Evolutionary conservation across 1,140 invertebrate species (phyloP).

Genomic region (Penaeus vannamei): DNA sequence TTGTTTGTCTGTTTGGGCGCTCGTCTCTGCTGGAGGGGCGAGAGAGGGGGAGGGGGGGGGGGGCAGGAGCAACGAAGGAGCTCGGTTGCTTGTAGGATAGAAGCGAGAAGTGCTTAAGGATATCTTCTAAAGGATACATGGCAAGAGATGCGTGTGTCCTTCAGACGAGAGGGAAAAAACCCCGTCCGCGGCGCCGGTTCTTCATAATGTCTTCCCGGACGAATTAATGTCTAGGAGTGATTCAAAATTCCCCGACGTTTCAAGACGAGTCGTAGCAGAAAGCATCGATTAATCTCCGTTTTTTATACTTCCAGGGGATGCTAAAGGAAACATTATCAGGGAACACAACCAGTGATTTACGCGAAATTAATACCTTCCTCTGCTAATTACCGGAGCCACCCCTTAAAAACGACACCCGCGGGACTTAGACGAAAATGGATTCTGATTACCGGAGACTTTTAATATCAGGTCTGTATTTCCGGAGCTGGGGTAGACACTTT

Average conservation of each 20-base stretch:
- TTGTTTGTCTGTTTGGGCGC: no score
- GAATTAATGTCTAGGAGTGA: constrained; percentile 22
- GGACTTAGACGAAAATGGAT: constrained; percentile 54
- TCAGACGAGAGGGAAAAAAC: no score
- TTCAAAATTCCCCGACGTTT: constrained; percentile 42
- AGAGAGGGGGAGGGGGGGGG: no score
- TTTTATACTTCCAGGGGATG: constrained; percentile 52
- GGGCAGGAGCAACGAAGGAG: no score
- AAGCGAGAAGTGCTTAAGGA: no score
- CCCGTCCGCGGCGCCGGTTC: no score
- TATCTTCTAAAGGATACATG: no score
- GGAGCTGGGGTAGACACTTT: neutral
- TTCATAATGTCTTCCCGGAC: no score
- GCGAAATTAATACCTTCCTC: constrained; percentile 65
- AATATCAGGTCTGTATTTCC: constrained; percentile 17
- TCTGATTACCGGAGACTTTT: constrained; percentile 50
- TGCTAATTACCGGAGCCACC: constrained; percentile 59
- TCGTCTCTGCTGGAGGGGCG: no score
- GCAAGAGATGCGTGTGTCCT: no score
- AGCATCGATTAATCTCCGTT: constrained; percentile 61
- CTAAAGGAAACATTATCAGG: constrained; percentile 59
- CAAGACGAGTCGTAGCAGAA: constrained; percentile 52
- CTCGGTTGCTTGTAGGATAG: no score
- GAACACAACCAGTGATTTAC: constrained; percentile 62
- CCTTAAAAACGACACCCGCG: constrained; percentile 62